Base-by-base conservation (phyloP, 2,113 vertebrate genomes). In the Antechinus stuartii region DNA sequence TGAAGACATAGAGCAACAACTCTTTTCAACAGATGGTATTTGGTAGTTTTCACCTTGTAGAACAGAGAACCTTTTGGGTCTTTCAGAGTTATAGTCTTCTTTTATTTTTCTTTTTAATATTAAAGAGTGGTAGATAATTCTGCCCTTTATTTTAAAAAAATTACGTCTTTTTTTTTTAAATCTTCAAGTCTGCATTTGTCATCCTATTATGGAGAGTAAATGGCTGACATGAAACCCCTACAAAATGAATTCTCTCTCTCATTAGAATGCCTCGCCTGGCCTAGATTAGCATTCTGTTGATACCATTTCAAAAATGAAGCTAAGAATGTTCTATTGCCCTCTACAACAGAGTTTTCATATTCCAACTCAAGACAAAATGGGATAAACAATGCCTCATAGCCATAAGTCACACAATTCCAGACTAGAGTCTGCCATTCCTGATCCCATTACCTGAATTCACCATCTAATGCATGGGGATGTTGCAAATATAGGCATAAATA, bases 161-260 rank as follows among this genome's bases (percentile, higher is more conserved):
- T 9, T 76, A 10, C 23, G 27, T 1, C 14, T 68, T n/a, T 84
- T 84, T 91, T 90, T 95, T 91, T 94, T 93, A 96, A 92, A 47
- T 76, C 46, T 96, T 96, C 91, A 96, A 94, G 96, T 54, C 91
- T 91, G 42, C 92, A 61, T 96, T 97, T 96, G 94, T 96, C 95
- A 97, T 96, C 68, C 95, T 94, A 96, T 93, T 54, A 61, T 35
- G 35, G 95, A 98, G 14, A 91, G 56, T 93, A 96, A 97, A 95
- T 23, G 89, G 92, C 92, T 95, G 92, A 97, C 96, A 95, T 96
- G 91, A 97, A 96, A 95, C 90, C 91, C 89, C 94, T 96, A 54
- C 89, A 96, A 96, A 96, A 98, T 94, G 54, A 97, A 47, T 91
- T 84, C 92, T 95, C 95, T 95, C 93, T 96, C 56, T 95, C 93